Percentiles rank a stretch among this genome's conserved stretches.
phyloP scores from a whole-genome alignment of 1,140 invertebrate genomes.

The Drosophila yakuba region DNA sequence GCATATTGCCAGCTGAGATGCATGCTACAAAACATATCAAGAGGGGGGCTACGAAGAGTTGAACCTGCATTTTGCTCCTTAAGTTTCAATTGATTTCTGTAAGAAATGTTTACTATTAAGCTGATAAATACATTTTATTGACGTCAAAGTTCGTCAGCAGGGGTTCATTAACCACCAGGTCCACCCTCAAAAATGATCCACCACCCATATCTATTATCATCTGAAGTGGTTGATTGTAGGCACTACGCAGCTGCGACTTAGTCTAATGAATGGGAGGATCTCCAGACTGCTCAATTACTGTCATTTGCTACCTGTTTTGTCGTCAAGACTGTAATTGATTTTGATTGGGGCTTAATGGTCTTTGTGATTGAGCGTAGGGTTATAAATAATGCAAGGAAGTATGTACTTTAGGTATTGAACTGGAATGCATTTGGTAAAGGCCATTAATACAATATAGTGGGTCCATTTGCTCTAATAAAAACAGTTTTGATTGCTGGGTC shows the following conservation, averaged over 20 bases:
- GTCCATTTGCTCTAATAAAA: no score
- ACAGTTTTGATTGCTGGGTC: no score
- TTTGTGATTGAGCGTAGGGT: conserved; percentile 5
- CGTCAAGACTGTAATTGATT: conserved; percentile 19
- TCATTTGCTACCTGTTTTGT: conserved; percentile 21
- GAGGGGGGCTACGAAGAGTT: conserved; percentile 37
- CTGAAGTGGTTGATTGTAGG: conserved; percentile 30
- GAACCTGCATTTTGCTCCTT: conserved; percentile 45
- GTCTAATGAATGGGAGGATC: conserved; percentile 39
- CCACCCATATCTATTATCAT: conserved; percentile 20
- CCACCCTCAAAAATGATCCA: conserved; percentile 18
- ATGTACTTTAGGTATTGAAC: neutral
- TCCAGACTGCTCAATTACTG: conserved; percentile 25
- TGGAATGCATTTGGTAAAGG: no score
- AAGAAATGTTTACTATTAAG: neutral
- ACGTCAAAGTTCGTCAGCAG: conserved; percentile 3
- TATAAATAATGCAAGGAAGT: neutral
- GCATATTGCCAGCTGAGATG: conserved; percentile 48
- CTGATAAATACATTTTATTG: neutral
- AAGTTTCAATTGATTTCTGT: conserved; percentile 1
- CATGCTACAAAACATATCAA: conserved; percentile 46
- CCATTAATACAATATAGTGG: no score
- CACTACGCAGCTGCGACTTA: conserved; percentile 26
- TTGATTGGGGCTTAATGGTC: conserved; percentile 3
- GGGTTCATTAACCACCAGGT: conserved; percentile 5